Percentiles rank a stretch among this genome's conserved stretches.
These are phyloP conservation scores for Loripinus fragilis DNA, from an alignment of 2,888 invertebrate species.

Conservation along the genomic window DNA sequence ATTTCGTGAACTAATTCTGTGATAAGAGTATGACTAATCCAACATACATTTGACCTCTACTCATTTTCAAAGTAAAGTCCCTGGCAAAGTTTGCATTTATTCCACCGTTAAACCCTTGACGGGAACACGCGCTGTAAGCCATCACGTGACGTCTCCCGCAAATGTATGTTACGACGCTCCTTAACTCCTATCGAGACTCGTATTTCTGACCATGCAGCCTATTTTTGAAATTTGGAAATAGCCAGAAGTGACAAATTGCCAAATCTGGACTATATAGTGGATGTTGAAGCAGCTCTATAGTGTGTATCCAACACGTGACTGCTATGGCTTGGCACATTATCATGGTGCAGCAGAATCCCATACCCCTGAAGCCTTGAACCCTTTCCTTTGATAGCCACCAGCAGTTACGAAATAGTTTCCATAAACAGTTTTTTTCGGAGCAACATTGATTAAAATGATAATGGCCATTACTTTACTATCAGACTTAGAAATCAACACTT, in stretches of 20 bases:
- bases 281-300: not conserved
- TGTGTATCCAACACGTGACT: not conserved
- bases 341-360: conserved; percentile 7
- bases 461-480: not conserved
- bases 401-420: conserved; percentile 19
- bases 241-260: not conserved
- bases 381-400: conserved; percentile 9
- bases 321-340: conserved; percentile 18
- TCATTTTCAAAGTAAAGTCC: conserved; percentile 20
- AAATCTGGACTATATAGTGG: conserved; percentile 19
- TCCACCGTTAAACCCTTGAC: conserved; percentile 17
- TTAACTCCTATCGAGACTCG: conserved; percentile 16
- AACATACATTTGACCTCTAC: conserved; percentile 10
- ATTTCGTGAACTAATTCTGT: conserved; percentile 17
- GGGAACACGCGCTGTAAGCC: conserved; percentile 17
- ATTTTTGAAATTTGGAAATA: conserved; percentile 20
- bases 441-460: not conserved
- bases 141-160: not conserved
- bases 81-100: conserved; percentile 10
- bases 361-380: not conserved
- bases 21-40: not conserved
- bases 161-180: conserved; percentile 18
- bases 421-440: not conserved
- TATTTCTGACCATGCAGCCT: conserved; percentile 10
- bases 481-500: not conserved